Evolutionary conservation across 2,113 vertebrate genomes (phyloP), one percentile per base, ranked within the genome.

Genomic region (Megaleporinus macrocephalus): DNA sequence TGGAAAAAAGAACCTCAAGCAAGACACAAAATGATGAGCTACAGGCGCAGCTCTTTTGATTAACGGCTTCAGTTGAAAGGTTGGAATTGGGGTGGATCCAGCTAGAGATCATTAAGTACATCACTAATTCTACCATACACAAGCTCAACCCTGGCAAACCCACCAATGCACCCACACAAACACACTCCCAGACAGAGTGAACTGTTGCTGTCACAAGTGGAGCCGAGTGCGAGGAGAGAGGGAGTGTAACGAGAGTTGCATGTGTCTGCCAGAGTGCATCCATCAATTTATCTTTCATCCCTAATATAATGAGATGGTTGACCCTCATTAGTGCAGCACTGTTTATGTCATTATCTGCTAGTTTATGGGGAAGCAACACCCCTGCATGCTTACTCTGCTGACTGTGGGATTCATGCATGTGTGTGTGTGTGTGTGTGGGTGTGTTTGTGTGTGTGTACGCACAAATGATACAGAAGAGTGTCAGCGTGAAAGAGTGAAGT

Each of bases 341-440:
- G 85, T 88, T 74, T 81, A 78, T 84, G 86, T 89, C 80, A 91
- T 92, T 92, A 92, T 90, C 81, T 84, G 85, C 69, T 83, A 15
- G 49, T 89, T 83, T 88, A 85, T 91, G 88, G 87, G 87, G 85
- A 80, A 85, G 90, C 90, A 88, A 90, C 84, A 85, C 87, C 84
- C 83, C 86, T 87, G 78, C 90, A 89, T 86, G 87, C 74, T 74
- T 72, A 89, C 89, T 88, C 89, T 91, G 86, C 85, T 83, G 71
- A 84, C 81, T 79, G 22, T 13, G 83, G 88, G 82, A 90, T 72
- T 89, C 73, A 87, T 87, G 86, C 86, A 86, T 81, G 88, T 90
- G 81, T 79, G 87, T 44, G 62, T 10, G 87, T 86, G 75, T 59
- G 66, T 90, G 82, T 79, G 87, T 36, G 72, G 10, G 87, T 85